These are phyloP conservation scores for Xenentodon cancila DNA, from an alignment of 2,797 vertebrate genomes.

Conservation along the genomic window DNA sequence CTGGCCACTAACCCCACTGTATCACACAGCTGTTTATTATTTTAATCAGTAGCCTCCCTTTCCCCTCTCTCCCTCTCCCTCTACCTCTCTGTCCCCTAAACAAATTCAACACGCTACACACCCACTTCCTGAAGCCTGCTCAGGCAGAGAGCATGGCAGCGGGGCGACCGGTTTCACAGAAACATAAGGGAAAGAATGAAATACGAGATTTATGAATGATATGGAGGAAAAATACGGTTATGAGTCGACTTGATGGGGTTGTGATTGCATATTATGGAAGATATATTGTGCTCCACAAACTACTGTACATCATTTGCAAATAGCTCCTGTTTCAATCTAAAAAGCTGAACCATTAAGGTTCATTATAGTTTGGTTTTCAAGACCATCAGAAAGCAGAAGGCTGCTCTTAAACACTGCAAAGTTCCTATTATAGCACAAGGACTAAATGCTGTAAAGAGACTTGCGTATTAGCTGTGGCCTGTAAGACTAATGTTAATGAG, in stretches of 20 bases:
- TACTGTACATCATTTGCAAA: background rate
- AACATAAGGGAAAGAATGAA: slow-evolving; percentile 24
- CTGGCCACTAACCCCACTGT: slow-evolving; percentile 64
- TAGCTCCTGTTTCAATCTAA: slow-evolving; percentile 7
- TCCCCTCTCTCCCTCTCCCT: slow-evolving; percentile 82
- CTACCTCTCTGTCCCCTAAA: slow-evolving; percentile 49
- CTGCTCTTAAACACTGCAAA: background rate
- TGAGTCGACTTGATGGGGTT: too few species aligned
- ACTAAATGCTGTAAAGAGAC: slow-evolving; percentile 29
- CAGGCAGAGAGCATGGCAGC: slow-evolving; percentile 50
- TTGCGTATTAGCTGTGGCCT: slow-evolving; percentile 10
- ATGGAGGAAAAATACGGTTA: background rate
- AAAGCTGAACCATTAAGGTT: slow-evolving; percentile 11
- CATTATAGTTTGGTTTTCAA: slow-evolving; percentile 17
- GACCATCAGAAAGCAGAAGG: slow-evolving; percentile 9
- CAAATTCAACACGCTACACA: slow-evolving; percentile 83
- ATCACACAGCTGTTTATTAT: slow-evolving; percentile 94
- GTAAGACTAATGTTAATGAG: slow-evolving; percentile 24
- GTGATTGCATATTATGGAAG: too few species aligned
- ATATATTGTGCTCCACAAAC: too few species aligned
- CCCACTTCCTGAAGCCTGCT: slow-evolving; percentile 92
- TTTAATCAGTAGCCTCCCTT: slow-evolving; percentile 94
- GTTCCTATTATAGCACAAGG: slow-evolving; percentile 20
- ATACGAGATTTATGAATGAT: too few species aligned
- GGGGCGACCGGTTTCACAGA: slow-evolving; percentile 18